phyloP scores from a whole-genome alignment of 2,797 vertebrate genomes.

The Mus minutoides region DNA sequence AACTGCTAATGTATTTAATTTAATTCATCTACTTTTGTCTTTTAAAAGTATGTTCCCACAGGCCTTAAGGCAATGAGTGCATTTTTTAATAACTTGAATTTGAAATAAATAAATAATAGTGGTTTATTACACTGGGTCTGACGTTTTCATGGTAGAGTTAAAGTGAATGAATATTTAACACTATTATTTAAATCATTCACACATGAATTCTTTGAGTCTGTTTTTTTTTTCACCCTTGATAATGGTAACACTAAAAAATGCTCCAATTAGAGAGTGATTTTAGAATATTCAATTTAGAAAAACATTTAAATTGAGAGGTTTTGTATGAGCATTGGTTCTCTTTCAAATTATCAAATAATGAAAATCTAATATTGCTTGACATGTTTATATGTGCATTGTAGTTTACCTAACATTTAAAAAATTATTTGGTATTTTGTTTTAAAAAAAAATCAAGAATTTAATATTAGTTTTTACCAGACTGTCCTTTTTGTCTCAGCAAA shows the following conservation, averaged over 20 bases:
- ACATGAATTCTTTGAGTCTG: slow-evolving; percentile 2
- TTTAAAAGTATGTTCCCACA: slow-evolving; percentile 55
- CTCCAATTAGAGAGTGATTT: slow-evolving; percentile 20
- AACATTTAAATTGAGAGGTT: slow-evolving; percentile 1
- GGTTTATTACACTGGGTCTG: slow-evolving; percentile 32
- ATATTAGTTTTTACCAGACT: background rate
- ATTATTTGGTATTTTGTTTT: background rate
- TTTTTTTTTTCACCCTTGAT: background rate
- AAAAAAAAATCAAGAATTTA: background rate
- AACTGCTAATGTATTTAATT: slow-evolving; percentile 53
- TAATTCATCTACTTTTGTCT: slow-evolving; percentile 66
- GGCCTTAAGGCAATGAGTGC: slow-evolving; percentile 47
- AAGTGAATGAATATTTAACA: slow-evolving; percentile 71
- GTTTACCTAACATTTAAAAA: background rate
- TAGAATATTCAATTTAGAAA: slow-evolving; percentile 14
- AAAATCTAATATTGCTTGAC: background rate
- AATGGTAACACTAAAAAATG: slow-evolving; percentile 22
- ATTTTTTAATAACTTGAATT: slow-evolving; percentile 69
- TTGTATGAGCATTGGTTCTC: background rate
- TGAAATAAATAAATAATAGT: slow-evolving; percentile 75
- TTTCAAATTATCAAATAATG: background rate
- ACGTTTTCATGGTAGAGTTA: slow-evolving; percentile 50
- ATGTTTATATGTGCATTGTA: background rate
- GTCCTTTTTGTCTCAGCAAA: background rate
- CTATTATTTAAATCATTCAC: slow-evolving; percentile 54